Conservation (phyloP, 92 coral and sea anemone species). For the Epizoanthus scotinus region DNA sequence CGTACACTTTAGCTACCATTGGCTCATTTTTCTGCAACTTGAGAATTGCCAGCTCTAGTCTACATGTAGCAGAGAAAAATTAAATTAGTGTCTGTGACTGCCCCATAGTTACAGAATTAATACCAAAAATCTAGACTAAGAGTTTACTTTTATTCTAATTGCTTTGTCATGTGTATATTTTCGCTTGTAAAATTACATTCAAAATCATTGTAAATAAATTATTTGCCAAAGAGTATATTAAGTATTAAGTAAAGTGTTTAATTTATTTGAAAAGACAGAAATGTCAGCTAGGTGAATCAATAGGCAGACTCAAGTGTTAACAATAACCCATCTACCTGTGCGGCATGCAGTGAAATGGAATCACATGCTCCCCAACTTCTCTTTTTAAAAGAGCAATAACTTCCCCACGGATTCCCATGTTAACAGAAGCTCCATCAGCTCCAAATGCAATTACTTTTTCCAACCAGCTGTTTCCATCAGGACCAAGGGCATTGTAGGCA, state of each 20-base stretch:
- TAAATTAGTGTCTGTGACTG: too few relatives aligned
- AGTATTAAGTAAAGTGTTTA: neutral
- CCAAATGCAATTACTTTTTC: constrained; percentile 5
- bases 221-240: neutral
- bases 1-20: constrained; percentile 44
- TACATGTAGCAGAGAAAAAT: neutral
- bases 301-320: too few relatives aligned
- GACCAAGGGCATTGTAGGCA: too few relatives aligned
- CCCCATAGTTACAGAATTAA: too few relatives aligned
- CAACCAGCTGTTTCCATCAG: too few relatives aligned
- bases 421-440: constrained; percentile 36
- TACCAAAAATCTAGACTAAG: too few relatives aligned
- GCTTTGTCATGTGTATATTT: constrained; percentile 15
- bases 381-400: constrained; percentile 30
- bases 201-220: constrained; percentile 7
- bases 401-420: constrained; percentile 26
- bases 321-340: constrained; percentile 9
- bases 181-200: neutral
- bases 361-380: constrained; percentile 18
- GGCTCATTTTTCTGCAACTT: constrained; percentile 28
- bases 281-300: too few relatives aligned
- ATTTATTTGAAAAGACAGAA: neutral
- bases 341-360: constrained; percentile 45
- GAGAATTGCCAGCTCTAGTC: constrained; percentile 40
- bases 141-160: neutral